Percentiles rank a stretch among this genome's conserved stretches.
Evolutionary conservation across 2,888 invertebrate genomes (phyloP).

Genomic region (Microplitis deprimator): DNA sequence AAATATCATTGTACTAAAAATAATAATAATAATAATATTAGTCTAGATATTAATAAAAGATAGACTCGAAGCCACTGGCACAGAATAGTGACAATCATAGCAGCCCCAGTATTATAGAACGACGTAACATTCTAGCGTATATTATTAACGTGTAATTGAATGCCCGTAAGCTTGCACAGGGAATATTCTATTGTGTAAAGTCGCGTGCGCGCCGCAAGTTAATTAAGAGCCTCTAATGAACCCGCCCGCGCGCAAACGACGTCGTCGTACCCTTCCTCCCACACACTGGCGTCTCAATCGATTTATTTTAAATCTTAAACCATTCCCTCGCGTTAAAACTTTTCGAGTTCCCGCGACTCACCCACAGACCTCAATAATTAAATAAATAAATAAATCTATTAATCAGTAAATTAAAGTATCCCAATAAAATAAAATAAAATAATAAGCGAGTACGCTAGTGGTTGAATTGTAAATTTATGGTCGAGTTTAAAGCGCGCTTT

Average conservation of each 20-base stretch:
- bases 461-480: too few relatives aligned
- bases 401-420: too few relatives aligned
- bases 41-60: not conserved
- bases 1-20: not conserved
- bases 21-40: not conserved
- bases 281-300: conserved; percentile 66
- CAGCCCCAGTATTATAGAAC: conserved; percentile 46
- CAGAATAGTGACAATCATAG: conserved; percentile 14
- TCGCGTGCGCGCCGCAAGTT: conserved; percentile 70
- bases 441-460: too few relatives aligned
- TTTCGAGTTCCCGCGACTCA: too few relatives aligned
- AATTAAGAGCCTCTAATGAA: conserved; percentile 72
- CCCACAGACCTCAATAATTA: too few relatives aligned
- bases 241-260: conserved; percentile 65
- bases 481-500: conserved; percentile 46
- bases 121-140: conserved; percentile 62
- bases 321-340: too few relatives aligned
- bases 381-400: too few relatives aligned
- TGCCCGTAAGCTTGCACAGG: conserved; percentile 62
- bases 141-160: conserved; percentile 71
- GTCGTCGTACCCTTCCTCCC: conserved; percentile 45
- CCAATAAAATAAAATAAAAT: conserved; percentile 44
- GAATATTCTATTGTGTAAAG: conserved; percentile 64
- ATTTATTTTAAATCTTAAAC: conserved; percentile 68
- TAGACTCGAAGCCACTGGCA: conserved; percentile 7